phyloP scores from a whole-genome alignment of 2,113 vertebrate species.

The Osmerus mordax region DNA sequence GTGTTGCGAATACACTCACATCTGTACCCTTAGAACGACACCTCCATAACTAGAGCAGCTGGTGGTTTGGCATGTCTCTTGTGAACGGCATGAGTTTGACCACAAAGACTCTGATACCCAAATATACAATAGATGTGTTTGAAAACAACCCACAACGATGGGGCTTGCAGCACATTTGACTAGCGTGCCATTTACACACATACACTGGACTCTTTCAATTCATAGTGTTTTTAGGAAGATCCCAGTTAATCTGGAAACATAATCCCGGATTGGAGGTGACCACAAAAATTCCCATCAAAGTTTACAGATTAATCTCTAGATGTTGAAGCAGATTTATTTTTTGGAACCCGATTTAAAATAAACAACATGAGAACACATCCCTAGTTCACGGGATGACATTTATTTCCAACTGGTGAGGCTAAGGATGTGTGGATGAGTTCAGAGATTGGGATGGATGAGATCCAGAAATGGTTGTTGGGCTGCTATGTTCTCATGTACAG shows the following conservation, averaged over 20 bases:
- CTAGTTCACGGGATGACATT: conserved; percentile 17
- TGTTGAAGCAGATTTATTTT: conserved; percentile 31
- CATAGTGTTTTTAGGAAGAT: conserved; percentile 57
- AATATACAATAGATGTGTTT: background rate
- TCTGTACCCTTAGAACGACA: too few species aligned
- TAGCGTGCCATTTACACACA: conserved; percentile 26
- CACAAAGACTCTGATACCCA: background rate
- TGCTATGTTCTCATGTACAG: background rate
- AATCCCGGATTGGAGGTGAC: conserved; percentile 55
- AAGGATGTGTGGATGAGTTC: conserved; percentile 24
- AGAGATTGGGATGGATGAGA: conserved; percentile 34
- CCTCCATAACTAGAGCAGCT: too few species aligned
- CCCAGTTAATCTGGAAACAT: conserved; percentile 62
- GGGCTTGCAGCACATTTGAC: conserved; percentile 2
- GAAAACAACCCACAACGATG: background rate
- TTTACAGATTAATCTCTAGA: conserved; percentile 48
- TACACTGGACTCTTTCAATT: conserved; percentile 42
- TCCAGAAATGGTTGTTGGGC: conserved; percentile 44
- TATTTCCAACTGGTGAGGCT: background rate
- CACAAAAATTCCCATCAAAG: conserved; percentile 55
- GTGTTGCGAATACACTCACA: too few species aligned
- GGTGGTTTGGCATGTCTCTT: background rate
- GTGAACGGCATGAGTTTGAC: background rate
- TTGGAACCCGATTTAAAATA: background rate
- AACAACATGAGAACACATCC: conserved; percentile 13